These are phyloP conservation scores for Leptinotarsa peninsularis DNA, from an alignment of 2,888 invertebrate genomes.

Conservation along the genomic window DNA sequence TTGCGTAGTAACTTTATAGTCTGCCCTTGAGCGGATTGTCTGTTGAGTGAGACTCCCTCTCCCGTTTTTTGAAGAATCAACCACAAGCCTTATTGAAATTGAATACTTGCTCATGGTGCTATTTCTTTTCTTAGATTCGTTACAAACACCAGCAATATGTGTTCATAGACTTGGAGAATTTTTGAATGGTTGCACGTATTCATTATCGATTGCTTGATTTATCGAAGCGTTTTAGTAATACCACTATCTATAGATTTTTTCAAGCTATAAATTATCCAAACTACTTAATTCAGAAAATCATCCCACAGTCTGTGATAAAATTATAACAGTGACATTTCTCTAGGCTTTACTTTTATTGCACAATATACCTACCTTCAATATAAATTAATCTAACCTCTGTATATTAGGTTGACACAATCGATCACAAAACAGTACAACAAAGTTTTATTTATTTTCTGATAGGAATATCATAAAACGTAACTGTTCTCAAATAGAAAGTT, in stretches of 20 bases:
- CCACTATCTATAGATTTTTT: constrained; percentile 20
- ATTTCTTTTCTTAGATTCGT: too few relatives aligned
- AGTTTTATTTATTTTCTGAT: constrained; percentile 48
- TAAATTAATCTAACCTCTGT: constrained; percentile 42
- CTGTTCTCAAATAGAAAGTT: constrained; percentile 47
- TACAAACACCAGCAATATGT: too few relatives aligned
- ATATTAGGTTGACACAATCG: constrained; percentile 42
- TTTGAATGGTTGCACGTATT: neutral
- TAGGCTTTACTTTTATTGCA: constrained; percentile 41
- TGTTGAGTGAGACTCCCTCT: too few relatives aligned
- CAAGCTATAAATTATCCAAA: constrained; percentile 38
- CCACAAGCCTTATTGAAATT: too few relatives aligned
- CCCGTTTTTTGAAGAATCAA: too few relatives aligned
- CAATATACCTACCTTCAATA: constrained; percentile 41
- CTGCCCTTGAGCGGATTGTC: too few relatives aligned
- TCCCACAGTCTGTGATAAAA: constrained; percentile 34
- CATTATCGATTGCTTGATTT: neutral
- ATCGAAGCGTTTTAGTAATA: constrained; percentile 1
- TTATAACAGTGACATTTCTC: constrained; percentile 40
- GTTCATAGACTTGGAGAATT: neutral
- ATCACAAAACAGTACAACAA: constrained; percentile 42
- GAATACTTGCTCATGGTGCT: too few relatives aligned
- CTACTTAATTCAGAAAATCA: constrained; percentile 32
- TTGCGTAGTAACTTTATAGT: too few relatives aligned
- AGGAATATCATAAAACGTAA: constrained; percentile 48